These are phyloP conservation scores for Scolopax rusticola DNA, from an alignment of 2,797 vertebrate species.

Conservation along the genomic window DNA sequence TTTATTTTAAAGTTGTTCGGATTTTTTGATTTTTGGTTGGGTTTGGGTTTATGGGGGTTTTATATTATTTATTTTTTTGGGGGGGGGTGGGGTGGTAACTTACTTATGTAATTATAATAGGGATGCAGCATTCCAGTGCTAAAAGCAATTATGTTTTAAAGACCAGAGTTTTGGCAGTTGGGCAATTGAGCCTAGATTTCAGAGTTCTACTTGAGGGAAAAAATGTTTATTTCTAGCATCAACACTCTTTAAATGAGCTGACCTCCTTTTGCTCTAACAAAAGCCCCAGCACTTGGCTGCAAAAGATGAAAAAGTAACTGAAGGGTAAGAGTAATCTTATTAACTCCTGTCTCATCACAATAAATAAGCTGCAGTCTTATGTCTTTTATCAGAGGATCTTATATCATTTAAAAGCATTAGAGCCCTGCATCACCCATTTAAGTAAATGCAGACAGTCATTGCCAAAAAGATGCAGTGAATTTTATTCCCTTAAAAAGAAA, in stretches of 20 bases:
- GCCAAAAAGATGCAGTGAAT: constrained; percentile 69
- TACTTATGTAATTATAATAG: background rate
- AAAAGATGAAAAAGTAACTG: constrained; percentile 75
- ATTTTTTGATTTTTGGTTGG: background rate
- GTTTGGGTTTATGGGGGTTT: background rate
- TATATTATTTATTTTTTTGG: background rate
- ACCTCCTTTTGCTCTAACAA: constrained; percentile 64
- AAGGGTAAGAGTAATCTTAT: constrained; percentile 72
- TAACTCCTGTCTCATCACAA: constrained; percentile 72
- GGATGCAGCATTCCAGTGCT: constrained; percentile 4
- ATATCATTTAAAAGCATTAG: constrained; percentile 70
- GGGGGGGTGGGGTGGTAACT: background rate
- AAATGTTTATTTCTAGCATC: constrained; percentile 61
- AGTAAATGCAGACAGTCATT: constrained; percentile 61
- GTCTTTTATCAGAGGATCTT: constrained; percentile 70
- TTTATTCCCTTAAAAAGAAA: constrained; percentile 66
- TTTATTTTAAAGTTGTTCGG: background rate
- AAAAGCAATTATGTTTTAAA: constrained; percentile 39
- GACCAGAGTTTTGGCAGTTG: background rate
- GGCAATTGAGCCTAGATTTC: background rate
- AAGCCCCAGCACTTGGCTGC: constrained; percentile 47
- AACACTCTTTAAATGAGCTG: constrained; percentile 51
- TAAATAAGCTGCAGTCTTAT: constrained; percentile 73
- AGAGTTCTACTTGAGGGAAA: constrained; percentile 23
- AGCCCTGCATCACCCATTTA: constrained; percentile 66